A percentile compares a stretch with the other conserved stretches of the same genome.
Conservation (phyloP, 2,888 invertebrate genomes). For the Drosophila atroscutellata region DNA sequence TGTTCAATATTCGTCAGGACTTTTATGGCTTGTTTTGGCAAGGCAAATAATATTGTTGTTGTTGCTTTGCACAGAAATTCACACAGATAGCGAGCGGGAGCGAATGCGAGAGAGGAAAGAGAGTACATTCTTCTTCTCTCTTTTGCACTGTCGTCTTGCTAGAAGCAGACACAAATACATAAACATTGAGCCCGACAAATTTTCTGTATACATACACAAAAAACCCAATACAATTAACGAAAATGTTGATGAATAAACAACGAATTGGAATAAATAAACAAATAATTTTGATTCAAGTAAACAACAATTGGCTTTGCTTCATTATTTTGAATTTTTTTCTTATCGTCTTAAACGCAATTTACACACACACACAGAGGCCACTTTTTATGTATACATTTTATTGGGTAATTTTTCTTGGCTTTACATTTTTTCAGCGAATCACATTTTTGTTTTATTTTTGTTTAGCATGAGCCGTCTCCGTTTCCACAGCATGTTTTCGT, state of each 20-base stretch:
- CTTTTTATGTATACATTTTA: slow-evolving; percentile 39
- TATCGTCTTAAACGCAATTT: slow-evolving; percentile 15
- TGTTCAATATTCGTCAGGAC: slow-evolving; percentile 25
- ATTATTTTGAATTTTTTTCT: not conserved
- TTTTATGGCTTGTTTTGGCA: slow-evolving; percentile 62
- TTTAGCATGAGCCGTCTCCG: not conserved
- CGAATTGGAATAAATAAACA: not conserved
- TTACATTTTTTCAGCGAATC: slow-evolving; percentile 24
- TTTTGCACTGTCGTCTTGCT: slow-evolving; percentile 1
- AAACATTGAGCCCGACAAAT: slow-evolving; percentile 48
- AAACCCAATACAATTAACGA: slow-evolving; percentile 27
- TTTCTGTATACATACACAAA: slow-evolving; percentile 55
- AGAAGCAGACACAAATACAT: slow-evolving; percentile 33
- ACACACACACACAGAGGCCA: slow-evolving; percentile 19
- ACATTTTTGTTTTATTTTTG: slow-evolving; percentile 13
- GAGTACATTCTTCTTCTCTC: slow-evolving; percentile 6
- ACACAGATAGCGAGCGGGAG: not conserved
- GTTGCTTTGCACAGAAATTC: slow-evolving; percentile 16
- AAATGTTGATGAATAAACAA: slow-evolving; percentile 11
- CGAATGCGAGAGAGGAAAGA: slow-evolving; percentile 2
- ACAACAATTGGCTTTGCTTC: slow-evolving; percentile 1
- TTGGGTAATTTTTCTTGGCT: not conserved
- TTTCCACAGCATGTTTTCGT: slow-evolving; percentile 10
- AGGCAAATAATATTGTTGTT: slow-evolving; percentile 42
- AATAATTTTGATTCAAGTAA: not conserved